phyloP scores from a whole-genome alignment of 2,888 invertebrate genomes.

The Athetis lepigone region DNA sequence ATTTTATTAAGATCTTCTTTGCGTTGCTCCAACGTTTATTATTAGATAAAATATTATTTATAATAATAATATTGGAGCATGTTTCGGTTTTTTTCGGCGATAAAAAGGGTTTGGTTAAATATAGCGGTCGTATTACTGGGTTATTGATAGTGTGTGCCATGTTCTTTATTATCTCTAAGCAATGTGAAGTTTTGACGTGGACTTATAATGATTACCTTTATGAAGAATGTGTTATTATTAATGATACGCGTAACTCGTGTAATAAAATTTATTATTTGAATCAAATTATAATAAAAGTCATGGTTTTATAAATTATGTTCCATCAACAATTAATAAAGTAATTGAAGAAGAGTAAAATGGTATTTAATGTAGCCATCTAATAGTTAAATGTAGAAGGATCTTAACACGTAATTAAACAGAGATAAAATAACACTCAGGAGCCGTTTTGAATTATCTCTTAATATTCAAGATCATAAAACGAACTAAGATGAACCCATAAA shows the following conservation, averaged over 20 bases:
- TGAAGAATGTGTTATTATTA: background rate
- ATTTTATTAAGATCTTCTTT: slow-evolving; percentile 72
- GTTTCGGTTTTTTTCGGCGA: slow-evolving; percentile 55
- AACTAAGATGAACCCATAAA: slow-evolving; percentile 11
- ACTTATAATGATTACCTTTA: background rate
- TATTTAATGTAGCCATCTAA: background rate
- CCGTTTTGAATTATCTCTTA: background rate
- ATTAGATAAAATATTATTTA: slow-evolving; percentile 61
- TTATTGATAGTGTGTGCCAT: slow-evolving; percentile 46
- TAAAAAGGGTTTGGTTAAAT: slow-evolving; percentile 57
- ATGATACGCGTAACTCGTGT: too few relatives aligned
- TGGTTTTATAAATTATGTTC: too few relatives aligned
- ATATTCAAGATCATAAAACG: slow-evolving; percentile 22
- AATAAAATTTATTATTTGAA: too few relatives aligned
- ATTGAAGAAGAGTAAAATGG: background rate
- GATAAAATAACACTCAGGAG: background rate
- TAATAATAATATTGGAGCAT: slow-evolving; percentile 56
- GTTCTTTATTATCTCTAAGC: slow-evolving; percentile 35
- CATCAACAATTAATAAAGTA: background rate
- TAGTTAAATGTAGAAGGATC: background rate
- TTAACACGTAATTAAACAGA: background rate
- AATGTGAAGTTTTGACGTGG: background rate
- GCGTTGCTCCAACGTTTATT: slow-evolving; percentile 56
- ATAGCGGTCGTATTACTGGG: slow-evolving; percentile 45
- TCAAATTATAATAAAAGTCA: too few relatives aligned